Conservation (phyloP, 2,888 invertebrate genomes). For the Drosophila austrosaltans region DNA sequence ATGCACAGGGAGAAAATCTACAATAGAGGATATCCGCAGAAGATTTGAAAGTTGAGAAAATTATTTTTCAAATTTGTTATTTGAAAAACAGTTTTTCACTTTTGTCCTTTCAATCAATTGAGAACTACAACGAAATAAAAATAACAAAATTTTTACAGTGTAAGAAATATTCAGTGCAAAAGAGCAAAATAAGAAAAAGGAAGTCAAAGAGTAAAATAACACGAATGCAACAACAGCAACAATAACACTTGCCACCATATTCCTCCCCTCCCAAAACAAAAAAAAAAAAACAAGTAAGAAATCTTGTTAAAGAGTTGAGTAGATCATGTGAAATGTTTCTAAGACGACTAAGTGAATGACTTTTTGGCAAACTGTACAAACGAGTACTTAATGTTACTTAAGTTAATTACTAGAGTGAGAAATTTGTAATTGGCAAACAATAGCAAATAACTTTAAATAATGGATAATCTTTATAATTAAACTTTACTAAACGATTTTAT, state of each 20-base stretch:
- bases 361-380: background rate
- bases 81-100: too few species aligned
- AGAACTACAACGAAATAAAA: slow-evolving; percentile 11
- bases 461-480: background rate
- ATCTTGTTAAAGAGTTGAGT: background rate
- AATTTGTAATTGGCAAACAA: too few species aligned
- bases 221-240: slow-evolving; percentile 41
- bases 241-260: background rate
- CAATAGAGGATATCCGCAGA: too few species aligned
- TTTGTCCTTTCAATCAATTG: too few species aligned
- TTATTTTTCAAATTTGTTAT: too few species aligned
- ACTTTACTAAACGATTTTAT: too few species aligned
- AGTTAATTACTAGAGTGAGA: too few species aligned
- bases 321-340: background rate
- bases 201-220: slow-evolving; percentile 68
- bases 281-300: background rate
- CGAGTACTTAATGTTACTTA: too few species aligned
- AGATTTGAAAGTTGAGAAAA: too few species aligned
- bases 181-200: slow-evolving; percentile 36
- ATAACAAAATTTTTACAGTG: slow-evolving; percentile 66
- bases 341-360: background rate
- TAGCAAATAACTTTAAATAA: background rate
- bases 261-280: background rate
- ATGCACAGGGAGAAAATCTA: background rate
- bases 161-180: slow-evolving; percentile 65